These are phyloP conservation scores for Coleophora deauratella DNA, from an alignment of 2,888 invertebrate genomes.

Conservation along the genomic window DNA sequence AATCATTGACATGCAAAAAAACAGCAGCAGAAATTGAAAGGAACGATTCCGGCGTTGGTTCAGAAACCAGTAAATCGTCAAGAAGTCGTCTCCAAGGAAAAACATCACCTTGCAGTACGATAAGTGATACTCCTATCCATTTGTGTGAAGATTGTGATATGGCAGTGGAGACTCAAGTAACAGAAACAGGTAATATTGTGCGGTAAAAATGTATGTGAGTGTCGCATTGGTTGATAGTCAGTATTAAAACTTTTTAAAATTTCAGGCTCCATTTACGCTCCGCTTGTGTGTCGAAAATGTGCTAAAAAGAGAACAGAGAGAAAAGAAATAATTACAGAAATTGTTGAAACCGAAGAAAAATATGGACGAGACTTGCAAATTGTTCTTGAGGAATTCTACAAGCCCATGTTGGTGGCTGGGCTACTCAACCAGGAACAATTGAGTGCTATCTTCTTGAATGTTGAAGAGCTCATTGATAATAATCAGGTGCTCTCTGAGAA, in stretches of 20 bases:
- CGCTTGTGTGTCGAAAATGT: slow-evolving; percentile 90
- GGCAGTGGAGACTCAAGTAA: slow-evolving; percentile 82
- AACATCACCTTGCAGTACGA: slow-evolving; percentile 60
- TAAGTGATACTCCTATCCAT: slow-evolving; percentile 75
- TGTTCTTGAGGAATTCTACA: slow-evolving; percentile 93
- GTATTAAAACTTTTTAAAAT: background rate
- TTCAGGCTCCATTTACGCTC: slow-evolving; percentile 81
- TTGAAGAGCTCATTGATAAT: slow-evolving; percentile 92
- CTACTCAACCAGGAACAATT: slow-evolving; percentile 93
- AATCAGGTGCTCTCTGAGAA: slow-evolving; percentile 89
- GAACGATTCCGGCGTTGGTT: slow-evolving; percentile 94
- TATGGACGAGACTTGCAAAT: slow-evolving; percentile 95
- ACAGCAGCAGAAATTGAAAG: slow-evolving; percentile 86
- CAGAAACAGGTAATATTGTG: slow-evolving; percentile 72
- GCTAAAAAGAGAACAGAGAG: slow-evolving; percentile 90
- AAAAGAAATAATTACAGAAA: slow-evolving; percentile 95
- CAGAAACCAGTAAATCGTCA: slow-evolving; percentile 91
- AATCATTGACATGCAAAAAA: slow-evolving; percentile 71
- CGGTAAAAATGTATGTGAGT: slow-evolving; percentile 2
- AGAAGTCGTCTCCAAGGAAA: slow-evolving; percentile 81
- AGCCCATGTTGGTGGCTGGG: slow-evolving; percentile 94
- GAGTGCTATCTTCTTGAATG: slow-evolving; percentile 93
- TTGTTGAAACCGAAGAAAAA: slow-evolving; percentile 96
- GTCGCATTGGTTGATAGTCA: background rate
- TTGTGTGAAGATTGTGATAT: slow-evolving; percentile 92